These are phyloP conservation scores for Lichenostomus cassidix DNA, from an alignment of 2,113 vertebrate species.

Conservation along the genomic window DNA sequence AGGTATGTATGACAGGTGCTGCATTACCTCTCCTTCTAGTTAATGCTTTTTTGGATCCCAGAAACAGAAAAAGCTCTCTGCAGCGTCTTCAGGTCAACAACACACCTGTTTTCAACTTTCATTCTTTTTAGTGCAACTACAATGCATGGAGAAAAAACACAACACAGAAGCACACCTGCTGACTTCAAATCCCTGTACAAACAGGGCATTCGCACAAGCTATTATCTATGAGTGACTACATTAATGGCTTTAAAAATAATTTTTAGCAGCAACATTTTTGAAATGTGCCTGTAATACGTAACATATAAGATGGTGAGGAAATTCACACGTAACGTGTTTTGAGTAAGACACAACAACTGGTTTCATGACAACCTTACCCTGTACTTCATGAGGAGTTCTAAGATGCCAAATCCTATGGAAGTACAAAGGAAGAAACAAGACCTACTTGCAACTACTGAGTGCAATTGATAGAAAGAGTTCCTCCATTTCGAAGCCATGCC, in stretches of 20 bases:
- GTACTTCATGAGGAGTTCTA: background rate
- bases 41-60: background rate
- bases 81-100: background rate
- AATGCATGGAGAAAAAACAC: background rate
- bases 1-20: background rate
- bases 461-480: background rate
- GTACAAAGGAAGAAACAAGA: background rate
- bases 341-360: background rate
- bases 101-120: background rate
- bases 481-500: background rate
- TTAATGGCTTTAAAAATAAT: background rate
- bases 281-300: background rate
- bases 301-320: background rate
- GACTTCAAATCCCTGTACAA: background rate
- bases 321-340: background rate
- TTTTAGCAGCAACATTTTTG: background rate
- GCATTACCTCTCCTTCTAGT: background rate
- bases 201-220: background rate
- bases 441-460: background rate
- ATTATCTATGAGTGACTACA: rapidly evolving
- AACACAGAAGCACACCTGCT: background rate
- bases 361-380: background rate
- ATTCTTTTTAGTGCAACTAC: background rate
- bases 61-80: background rate
- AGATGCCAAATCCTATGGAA: background rate